Percentiles rank a stretch among this genome's conserved stretches.
Evolutionary conservation across 2,113 vertebrate species (phyloP).

Genomic region (Equus quagga): DNA sequence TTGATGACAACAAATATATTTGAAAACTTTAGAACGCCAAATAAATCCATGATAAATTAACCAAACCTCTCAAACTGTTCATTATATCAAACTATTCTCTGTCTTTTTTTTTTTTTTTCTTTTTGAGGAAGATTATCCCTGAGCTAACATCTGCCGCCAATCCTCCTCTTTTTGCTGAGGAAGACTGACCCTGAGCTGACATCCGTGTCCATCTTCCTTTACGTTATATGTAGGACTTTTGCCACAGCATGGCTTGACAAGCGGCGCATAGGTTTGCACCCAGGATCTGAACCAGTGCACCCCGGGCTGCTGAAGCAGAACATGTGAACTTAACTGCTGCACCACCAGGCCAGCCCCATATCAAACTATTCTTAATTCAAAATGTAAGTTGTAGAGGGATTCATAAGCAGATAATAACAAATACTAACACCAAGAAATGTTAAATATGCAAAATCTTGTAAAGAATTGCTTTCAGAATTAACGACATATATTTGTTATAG

Average conservation of each 20-base stretch:
- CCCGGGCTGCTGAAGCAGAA: no score
- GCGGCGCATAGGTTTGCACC: no score
- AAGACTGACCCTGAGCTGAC: no score
- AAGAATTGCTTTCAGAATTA: not conserved
- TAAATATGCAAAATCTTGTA: not conserved
- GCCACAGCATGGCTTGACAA: no score
- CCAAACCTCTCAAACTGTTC: not conserved
- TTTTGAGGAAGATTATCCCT: no score
- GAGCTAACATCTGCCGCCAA: no score
- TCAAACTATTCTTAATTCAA: not conserved
- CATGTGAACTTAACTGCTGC: no score
- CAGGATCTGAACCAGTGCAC: no score
- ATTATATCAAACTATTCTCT: not conserved
- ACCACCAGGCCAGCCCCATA: not conserved
- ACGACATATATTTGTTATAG: not conserved
- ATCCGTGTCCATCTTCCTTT: no score
- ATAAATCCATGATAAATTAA: not conserved
- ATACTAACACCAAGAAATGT: not conserved
- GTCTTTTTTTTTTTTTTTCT: no score
- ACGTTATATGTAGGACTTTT: no score
- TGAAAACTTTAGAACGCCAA: not conserved
- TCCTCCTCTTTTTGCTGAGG: no score
- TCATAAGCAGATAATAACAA: not conserved
- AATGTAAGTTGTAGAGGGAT: not conserved
- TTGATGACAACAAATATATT: not conserved